Conservation (phyloP, 2,888 invertebrate genomes). For the Tuberolachnus salignus region DNA sequence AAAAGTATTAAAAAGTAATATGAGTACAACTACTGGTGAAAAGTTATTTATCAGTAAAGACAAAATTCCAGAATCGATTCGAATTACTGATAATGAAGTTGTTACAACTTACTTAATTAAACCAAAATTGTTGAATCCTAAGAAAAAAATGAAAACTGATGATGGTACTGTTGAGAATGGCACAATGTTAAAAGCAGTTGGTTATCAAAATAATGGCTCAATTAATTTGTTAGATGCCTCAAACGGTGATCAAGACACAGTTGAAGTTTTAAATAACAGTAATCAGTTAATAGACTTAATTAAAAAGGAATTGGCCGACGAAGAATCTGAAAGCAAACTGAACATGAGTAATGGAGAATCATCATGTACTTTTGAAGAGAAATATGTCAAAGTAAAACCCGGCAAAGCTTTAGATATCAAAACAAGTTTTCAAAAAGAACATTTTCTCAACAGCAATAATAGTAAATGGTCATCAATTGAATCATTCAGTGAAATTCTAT, state of each 20-base stretch:
- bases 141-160: not conserved
- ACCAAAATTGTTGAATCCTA: not conserved
- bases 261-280: not conserved
- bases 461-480: not conserved
- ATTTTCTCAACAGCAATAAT: not conserved
- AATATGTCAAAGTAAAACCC: not conserved
- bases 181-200: not conserved
- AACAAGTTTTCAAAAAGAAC: not conserved
- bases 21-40: not conserved
- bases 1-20: constrained; percentile 13
- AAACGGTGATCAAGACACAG: not conserved
- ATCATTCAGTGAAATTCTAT: not conserved
- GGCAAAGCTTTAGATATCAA: not conserved
- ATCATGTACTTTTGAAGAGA: not conserved
- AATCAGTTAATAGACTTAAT: not conserved
- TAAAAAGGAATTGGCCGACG: not conserved
- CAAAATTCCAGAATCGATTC: not conserved
- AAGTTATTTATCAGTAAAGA: not conserved
- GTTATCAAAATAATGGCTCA: not conserved
- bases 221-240: not conserved
- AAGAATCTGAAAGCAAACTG: not conserved
- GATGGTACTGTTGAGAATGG: not conserved
- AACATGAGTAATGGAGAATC: not conserved
- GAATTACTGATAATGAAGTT: constrained; percentile 6
- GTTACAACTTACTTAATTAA: constrained; percentile 16